These are phyloP conservation scores for Pteropus rufus DNA, from an alignment of 2,797 vertebrate genomes.

Conservation along the genomic window DNA sequence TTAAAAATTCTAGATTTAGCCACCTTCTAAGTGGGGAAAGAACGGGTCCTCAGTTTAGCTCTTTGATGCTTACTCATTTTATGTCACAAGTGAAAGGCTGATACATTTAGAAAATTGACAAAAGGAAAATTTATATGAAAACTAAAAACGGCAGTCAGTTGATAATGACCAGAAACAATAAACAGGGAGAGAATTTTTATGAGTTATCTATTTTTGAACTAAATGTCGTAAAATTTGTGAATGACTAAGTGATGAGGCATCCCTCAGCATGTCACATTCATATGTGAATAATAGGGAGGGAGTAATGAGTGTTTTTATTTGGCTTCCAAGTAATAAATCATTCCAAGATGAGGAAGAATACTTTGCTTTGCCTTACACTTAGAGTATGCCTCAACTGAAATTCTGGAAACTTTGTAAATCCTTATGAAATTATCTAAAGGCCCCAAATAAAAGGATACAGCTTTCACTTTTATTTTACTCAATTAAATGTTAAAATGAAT, in stretches of 20 bases:
- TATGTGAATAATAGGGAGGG: neutral
- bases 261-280: neutral
- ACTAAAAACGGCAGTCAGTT: neutral
- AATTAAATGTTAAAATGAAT: neutral
- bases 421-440: neutral
- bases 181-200: constrained; percentile 1
- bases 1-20: constrained; percentile 4
- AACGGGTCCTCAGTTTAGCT: neutral
- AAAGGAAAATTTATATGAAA: neutral
- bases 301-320: neutral
- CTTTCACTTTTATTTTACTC: constrained; percentile 20
- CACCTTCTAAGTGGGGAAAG: neutral
- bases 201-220: constrained; percentile 55
- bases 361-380: neutral
- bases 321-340: neutral
- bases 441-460: neutral
- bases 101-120: constrained; percentile 21
- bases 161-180: constrained; percentile 27
- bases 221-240: constrained; percentile 32
- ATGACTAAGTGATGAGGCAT: constrained; percentile 54
- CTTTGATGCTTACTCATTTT: neutral
- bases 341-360: neutral
- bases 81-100: neutral
- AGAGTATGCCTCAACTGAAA: neutral
- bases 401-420: neutral